These are phyloP conservation scores for Calephelis perditalis DNA, from an alignment of 2,888 invertebrate species.

Conservation along the genomic window DNA sequence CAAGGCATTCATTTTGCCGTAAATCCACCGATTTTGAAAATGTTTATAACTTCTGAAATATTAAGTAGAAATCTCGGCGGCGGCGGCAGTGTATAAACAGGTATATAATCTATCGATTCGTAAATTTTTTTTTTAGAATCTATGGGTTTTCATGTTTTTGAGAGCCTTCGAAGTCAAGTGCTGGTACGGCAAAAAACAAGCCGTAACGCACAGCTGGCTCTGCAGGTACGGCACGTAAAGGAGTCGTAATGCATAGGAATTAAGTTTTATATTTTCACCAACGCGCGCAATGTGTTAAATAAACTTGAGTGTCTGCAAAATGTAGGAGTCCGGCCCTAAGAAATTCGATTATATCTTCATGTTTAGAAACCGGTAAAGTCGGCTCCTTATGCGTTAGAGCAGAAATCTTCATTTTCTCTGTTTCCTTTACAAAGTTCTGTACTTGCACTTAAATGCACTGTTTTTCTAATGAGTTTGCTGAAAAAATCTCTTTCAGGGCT, in stretches of 20 bases:
- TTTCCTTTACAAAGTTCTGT: too few relatives aligned
- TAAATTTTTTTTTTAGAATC: constrained; percentile 9
- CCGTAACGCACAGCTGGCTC: constrained; percentile 3
- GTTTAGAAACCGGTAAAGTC: too few relatives aligned
- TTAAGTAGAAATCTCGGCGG: not conserved
- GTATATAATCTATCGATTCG: not conserved
- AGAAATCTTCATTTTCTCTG: too few relatives aligned
- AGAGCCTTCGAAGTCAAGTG: constrained; percentile 7
- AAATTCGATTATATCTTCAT: too few relatives aligned
- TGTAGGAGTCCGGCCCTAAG: too few relatives aligned
- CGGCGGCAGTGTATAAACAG: constrained; percentile 1
- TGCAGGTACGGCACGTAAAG: not conserved
- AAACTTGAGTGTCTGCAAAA: too few relatives aligned
- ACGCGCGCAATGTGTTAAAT: not conserved
- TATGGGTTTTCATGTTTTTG: constrained; percentile 10
- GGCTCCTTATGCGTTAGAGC: too few relatives aligned
- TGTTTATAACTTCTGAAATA: not conserved
- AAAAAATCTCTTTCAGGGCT: too few relatives aligned
- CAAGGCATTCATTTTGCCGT: not conserved
- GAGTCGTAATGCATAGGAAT: not conserved
- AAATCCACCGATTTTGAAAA: constrained; percentile 2
- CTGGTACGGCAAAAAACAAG: not conserved
- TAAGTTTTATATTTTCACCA: constrained; percentile 2
- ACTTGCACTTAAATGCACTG: too few relatives aligned
- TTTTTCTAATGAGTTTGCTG: too few relatives aligned